Evolutionary conservation across 2,113 vertebrate genomes (phyloP), one percentile per base, ranked within the genome.

Genomic region (Atrichornis clamosus): DNA sequence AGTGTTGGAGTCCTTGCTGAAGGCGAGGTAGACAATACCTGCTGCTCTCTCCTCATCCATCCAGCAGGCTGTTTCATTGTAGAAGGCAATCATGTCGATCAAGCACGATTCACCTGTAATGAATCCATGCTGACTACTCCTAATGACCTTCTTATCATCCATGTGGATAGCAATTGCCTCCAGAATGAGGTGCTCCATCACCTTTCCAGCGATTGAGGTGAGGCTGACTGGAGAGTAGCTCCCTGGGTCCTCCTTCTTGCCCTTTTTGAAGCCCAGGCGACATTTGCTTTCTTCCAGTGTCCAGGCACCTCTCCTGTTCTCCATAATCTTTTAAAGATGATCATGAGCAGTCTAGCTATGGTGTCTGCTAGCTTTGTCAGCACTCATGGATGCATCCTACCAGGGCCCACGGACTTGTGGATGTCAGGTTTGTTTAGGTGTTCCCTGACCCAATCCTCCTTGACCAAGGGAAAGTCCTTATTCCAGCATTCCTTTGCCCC

Each of bases 51-150:
- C 23, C 47, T 62, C 23, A n/a, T 30, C 6, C 2, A 24, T 15
- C 11, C 17, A n/a, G 4, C 4, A 24, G 37, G 2, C 1, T 62
- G 15, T 55, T 78, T 55, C 13, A 55, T 24, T 1, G 1, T 2
- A 30, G 23, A 39, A 78, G 9, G 15, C 47, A 62, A 30, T 59
- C 62, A 78, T 28, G n/a, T n/a, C 55, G 12, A 5, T 78, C 2
- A 78, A 30, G 16, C 13, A 28, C 39, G n/a, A 30, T 70, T 69
- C 46, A 46, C 15, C 9, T 46, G 33, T 42, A 53, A 22, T 39
- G 28, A 69, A 53, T 69, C 46, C 39, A 24, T 2, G 10, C 39
- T 69, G 39, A 28, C 28, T 53, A 3, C 1, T 69, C 10, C 47
- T 62, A 41, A 46, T 53, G 33, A 78, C 6, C 3, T 39, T 69